Percentiles rank a stretch among this genome's conserved stretches.
Conservation (phyloP, 2,113 vertebrate genomes). For the Rhineura floridana region DNA sequence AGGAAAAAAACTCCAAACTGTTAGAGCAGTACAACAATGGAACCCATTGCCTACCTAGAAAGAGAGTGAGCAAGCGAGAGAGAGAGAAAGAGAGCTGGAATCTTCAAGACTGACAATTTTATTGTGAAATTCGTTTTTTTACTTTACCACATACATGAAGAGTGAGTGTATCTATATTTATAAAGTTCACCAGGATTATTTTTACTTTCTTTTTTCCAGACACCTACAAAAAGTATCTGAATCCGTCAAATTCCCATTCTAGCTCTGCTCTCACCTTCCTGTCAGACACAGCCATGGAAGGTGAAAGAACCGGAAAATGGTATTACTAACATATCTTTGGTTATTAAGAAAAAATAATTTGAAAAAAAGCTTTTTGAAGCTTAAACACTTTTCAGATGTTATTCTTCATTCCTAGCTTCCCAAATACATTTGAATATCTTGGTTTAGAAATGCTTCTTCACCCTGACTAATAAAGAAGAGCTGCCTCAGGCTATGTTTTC, state of each 20-base stretch:
- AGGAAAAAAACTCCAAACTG: too few relatives aligned
- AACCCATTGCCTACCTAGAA: too few relatives aligned
- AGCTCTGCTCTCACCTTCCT: neutral
- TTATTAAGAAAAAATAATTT: neutral
- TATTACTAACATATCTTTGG: neutral
- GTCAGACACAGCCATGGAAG: neutral
- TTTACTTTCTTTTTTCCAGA: neutral
- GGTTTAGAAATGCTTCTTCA: conserved; percentile 47
- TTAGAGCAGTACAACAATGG: too few relatives aligned
- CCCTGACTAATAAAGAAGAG: conserved; percentile 47
- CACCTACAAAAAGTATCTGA: neutral
- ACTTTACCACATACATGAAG: too few relatives aligned
- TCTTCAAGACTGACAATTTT: too few relatives aligned
- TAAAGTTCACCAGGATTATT: too few relatives aligned
- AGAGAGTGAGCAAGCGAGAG: too few relatives aligned
- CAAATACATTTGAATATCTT: conserved; percentile 57
- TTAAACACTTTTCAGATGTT: neutral
- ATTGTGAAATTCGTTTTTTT: too few relatives aligned
- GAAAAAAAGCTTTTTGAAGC: neutral
- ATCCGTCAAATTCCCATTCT: neutral
- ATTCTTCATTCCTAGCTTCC: conserved; percentile 47
- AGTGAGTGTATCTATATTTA: too few relatives aligned
- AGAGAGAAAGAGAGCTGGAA: too few relatives aligned
- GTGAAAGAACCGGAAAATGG: neutral
- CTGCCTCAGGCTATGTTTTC: conserved; percentile 35